Evolutionary conservation across 2,113 vertebrate genomes (phyloP), one percentile per base, ranked within the genome.

Genomic region (Irena cyanogastra): DNA sequence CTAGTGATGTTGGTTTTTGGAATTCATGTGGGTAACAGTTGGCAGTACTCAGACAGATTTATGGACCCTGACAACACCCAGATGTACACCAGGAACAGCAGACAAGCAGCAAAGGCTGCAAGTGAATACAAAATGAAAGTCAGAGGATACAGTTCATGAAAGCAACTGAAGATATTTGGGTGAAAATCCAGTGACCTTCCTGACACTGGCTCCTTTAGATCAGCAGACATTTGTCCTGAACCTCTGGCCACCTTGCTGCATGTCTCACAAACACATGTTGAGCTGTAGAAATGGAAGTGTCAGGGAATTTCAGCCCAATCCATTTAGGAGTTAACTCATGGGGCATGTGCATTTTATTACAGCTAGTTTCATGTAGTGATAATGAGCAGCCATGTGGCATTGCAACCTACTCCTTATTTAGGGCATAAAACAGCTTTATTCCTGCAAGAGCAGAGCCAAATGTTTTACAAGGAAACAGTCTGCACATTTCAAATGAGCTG

Each of bases 381-480:
- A 94, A 92, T 60, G 26, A 97, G n/a, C 76, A 94, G 68, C 47
- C 85, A 33, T 61, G 85, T 87, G 85, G 68, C 86, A 64, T 65
- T 87, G 88, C 83, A 95, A 68, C 76, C 79, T 90, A 76, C 83
- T 89, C 72, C 65, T 93, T 89, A 87, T 92, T 90, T 96, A 94
- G 76, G 92, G 84, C 47, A 86, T 65, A 64, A 93, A 93, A 0
- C 68, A 86, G 66, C 74, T 96, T 94, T 92, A 94, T 89, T 91
- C 83, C 89, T 90, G 78, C 65, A 93, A 89, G 68, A 72, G 61
- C 65, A 89, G 65, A 95, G 87, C 86, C 90, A 95, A 96, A 79
- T 93, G 41, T 94, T 96, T 89, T 84, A 56, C 76, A 79, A 84
- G 82, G 79, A 93, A 95, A 70, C 63, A 95, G 39, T 85, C 75